These are phyloP conservation scores for Poecile montanus DNA, from an alignment of 2,797 vertebrate species.

Conservation along the genomic window DNA sequence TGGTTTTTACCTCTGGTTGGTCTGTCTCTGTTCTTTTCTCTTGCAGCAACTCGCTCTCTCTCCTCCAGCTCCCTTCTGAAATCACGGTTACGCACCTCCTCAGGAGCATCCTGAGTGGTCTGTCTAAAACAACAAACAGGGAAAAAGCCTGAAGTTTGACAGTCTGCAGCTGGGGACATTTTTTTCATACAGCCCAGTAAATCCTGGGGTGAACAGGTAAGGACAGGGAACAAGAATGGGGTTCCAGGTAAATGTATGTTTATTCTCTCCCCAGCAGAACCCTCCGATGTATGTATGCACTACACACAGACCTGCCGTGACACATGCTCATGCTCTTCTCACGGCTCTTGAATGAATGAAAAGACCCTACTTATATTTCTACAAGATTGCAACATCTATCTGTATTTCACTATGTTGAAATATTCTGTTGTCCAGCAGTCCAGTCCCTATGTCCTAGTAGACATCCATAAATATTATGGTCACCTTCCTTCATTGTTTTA, in stretches of 20 bases:
- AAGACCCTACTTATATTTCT: neutral
- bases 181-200: neutral
- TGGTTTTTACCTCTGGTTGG: constrained; percentile 86
- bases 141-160: neutral
- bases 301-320: rapidly evolving
- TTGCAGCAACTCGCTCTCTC: constrained; percentile 87
- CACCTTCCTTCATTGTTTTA: neutral
- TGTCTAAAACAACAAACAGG: constrained; percentile 76
- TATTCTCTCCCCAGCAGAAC: neutral
- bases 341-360: neutral
- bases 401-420: neutral
- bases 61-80: constrained; percentile 97
- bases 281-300: rapidly evolving
- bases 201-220: neutral
- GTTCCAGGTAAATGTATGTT: rapidly evolving
- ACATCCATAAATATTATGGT: neutral
- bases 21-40: constrained; percentile 93
- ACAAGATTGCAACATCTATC: neutral
- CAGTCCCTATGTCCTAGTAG: neutral
- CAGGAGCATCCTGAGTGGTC: constrained; percentile 94
- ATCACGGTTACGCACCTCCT: constrained; percentile 94
- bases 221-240: neutral
- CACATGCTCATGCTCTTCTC: rapidly evolving
- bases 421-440: neutral
- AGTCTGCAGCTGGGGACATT: neutral